phyloP scores from a whole-genome alignment of 2,797 vertebrate genomes.

The Luscinia megarhynchos region DNA sequence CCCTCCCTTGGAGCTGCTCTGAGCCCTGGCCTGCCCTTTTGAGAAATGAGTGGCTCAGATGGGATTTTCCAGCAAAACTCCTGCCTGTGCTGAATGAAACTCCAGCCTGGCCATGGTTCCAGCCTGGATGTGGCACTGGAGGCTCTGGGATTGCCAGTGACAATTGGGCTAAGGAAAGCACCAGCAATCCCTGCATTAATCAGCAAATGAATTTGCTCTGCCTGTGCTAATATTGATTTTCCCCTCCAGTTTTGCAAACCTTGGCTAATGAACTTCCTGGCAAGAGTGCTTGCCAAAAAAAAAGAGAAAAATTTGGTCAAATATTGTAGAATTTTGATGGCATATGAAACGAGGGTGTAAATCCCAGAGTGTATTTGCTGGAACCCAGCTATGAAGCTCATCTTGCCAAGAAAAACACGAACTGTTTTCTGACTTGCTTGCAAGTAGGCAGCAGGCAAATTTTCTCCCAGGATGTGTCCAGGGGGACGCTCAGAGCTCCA shows the following conservation, averaged over 20 bases:
- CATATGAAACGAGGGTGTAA: neutral
- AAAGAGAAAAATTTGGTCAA: conserved; percentile 5
- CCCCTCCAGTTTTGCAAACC: neutral
- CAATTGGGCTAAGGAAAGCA: neutral
- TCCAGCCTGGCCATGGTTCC: neutral
- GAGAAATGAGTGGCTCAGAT: neutral
- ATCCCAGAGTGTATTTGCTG: conserved; percentile 5
- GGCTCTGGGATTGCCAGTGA: neutral
- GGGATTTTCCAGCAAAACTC: neutral
- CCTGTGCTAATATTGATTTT: conserved; percentile 24
- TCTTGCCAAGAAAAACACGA: conserved; percentile 28
- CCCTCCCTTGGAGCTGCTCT: neutral
- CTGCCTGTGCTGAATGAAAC: neutral
- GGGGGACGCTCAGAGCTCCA: neutral
- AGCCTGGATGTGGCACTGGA: neutral
- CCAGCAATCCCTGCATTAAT: neutral
- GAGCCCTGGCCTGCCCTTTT: neutral
- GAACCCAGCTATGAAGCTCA: neutral
- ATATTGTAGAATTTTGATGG: conserved; percentile 6
- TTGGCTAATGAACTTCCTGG: conserved; percentile 22
- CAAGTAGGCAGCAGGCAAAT: neutral
- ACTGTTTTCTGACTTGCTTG: neutral
- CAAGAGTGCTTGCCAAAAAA: neutral
- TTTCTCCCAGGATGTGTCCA: neutral
- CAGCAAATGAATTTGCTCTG: conserved; percentile 25